Percentiles rank a stretch among this genome's conserved stretches.
These are phyloP conservation scores for Azorinus chamasolen DNA, from an alignment of 2,888 invertebrate genomes.

Conservation along the genomic window DNA sequence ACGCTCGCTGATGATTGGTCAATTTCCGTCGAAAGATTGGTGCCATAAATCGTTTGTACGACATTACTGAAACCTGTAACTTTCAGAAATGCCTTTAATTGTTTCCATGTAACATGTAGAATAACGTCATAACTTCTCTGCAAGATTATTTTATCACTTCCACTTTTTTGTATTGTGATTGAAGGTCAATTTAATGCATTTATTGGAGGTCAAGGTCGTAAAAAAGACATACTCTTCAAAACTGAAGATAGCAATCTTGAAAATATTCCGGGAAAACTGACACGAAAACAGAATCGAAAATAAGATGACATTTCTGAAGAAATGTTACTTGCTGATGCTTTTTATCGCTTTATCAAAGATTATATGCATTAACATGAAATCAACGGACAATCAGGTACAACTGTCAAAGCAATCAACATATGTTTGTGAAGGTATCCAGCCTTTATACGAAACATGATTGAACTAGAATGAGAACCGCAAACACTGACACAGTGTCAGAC, in stretches of 20 bases:
- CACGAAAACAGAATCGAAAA: not conserved
- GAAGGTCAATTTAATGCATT: not conserved
- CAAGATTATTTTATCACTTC: no score
- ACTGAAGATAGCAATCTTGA: not conserved
- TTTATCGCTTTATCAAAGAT: not conserved
- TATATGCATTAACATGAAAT: not conserved
- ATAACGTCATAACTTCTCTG: no score
- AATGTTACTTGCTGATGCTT: not conserved
- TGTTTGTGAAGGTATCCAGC: no score
- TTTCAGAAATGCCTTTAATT: not conserved
- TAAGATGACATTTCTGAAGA: not conserved
- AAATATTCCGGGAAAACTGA: constrained; percentile 7
- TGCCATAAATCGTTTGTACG: constrained; percentile 22
- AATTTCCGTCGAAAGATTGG: constrained; percentile 30
- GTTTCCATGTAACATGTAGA: no score
- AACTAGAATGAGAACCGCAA: no score
- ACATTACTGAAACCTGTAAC: not conserved
- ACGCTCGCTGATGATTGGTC: constrained; percentile 37
- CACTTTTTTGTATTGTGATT: no score
- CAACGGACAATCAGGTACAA: constrained; percentile 2
- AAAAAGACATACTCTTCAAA: not conserved
- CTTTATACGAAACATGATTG: not conserved
- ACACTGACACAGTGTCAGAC: no score
- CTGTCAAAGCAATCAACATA: not conserved
- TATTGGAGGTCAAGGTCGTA: constrained; percentile 2